phyloP scores from a whole-genome alignment of 2,113 vertebrate genomes.

The Psettodes erumei region DNA sequence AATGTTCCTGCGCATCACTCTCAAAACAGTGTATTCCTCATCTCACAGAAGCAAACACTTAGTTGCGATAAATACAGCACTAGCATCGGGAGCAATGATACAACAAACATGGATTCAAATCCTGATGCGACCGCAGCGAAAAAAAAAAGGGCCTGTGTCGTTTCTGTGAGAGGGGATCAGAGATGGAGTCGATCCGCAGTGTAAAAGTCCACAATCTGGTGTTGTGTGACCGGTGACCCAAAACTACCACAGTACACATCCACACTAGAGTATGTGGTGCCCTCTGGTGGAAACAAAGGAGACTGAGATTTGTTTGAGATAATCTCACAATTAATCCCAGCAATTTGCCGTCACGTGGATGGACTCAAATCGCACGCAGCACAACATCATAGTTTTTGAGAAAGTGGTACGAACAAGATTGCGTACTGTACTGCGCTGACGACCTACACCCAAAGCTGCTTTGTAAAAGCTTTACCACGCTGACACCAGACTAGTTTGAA shows the following conservation, averaged over 20 bases:
- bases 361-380: no score
- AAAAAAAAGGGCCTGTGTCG: not conserved
- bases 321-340: not conserved
- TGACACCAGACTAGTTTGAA: not conserved
- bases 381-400: no score
- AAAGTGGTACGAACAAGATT: no score
- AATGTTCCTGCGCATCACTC: no score
- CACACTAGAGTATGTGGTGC: conserved; percentile 8
- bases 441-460: not conserved
- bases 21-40: not conserved
- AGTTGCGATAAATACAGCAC: not conserved
- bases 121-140: not conserved
- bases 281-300: conserved; percentile 58
- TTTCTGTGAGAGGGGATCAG: not conserved
- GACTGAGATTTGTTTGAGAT: not conserved
- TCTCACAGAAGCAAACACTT: not conserved
- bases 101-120: not conserved
- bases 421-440: not conserved
- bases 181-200: not conserved
- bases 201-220: not conserved
- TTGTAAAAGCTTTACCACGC: not conserved
- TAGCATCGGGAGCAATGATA: not conserved
- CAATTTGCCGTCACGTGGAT: not conserved
- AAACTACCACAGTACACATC: not conserved
- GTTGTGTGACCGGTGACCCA: not conserved